Evolutionary conservation across 2,113 vertebrate genomes (phyloP).

Genomic region (human): GRCh38 chr9:107929501-107930000

Average conservation of each 20-base stretch:
- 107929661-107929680: neutral
- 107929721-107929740: neutral
- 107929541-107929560: neutral
- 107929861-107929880: neutral
- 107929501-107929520: neutral
- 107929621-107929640: neutral
- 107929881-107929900: neutral
- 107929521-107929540: neutral
- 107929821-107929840: neutral
- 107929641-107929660: neutral
- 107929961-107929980: neutral
- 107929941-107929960: neutral
- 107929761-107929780: neutral
- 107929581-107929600: neutral
- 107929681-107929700: neutral
- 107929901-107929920: neutral
- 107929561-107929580: neutral
- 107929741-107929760: neutral
- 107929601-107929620: neutral
- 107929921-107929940: neutral
- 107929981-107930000: too few relatives aligned
- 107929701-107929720: neutral
- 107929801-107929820: neutral
- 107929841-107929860: neutral
- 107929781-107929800: constrained; percentile 17